Evolutionary conservation across 2,888 invertebrate species (phyloP), one percentile per base, ranked within the genome.

Genomic region (Onchidella celtica): DNA sequence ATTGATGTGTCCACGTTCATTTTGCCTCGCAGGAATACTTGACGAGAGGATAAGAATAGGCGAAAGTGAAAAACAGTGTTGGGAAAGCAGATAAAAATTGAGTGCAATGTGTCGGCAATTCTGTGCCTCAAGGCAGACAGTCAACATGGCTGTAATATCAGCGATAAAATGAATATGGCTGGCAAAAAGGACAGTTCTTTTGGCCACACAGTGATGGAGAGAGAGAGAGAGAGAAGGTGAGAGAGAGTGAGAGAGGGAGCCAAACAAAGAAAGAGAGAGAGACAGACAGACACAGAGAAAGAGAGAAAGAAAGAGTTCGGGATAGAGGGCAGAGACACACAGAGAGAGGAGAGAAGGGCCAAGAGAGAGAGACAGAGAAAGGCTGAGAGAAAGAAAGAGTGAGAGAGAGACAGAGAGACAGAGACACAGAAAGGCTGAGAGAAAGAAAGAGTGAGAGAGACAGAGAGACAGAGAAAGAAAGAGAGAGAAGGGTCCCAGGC

Each of bases 381-480:
- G n/a, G n/a, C 14, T 17, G 61, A 73, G 1, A 3, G 59, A 61
- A 1, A 73, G 32, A 34, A 1, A 73, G 61, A 59, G 6, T 34
- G 73, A 61, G n/a, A 61, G 61, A 61, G 6, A 4, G 21, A 24
- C 9, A 61, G 61, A 61, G n/a, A 61, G 61, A 61, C 6, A 24
- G 21, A 61, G 61, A 61, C n/a, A n/a, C 14, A 61, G 6, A n/a
- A 61, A 17, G n/a, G 9, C 32, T 34, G 61, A 73, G 32, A 61
- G 61, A 73, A 21, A 59, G 32, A 73, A 6, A 73, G 47, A 61
- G 61, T 17, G n/a, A 61, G 61, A 61, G 61, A 61, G 61, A 61
- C 11, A 24, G 61, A 24, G 21, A 59, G 36, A 73, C n/a, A 73
- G 29, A 73, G 57, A 59, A 34, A 59, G 40, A 34, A 11, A 36